A percentile compares a stretch with the other conserved stretches of the same genome.
Conservation (phyloP, 2,888 invertebrate species). For the Calliopum simillimum region DNA sequence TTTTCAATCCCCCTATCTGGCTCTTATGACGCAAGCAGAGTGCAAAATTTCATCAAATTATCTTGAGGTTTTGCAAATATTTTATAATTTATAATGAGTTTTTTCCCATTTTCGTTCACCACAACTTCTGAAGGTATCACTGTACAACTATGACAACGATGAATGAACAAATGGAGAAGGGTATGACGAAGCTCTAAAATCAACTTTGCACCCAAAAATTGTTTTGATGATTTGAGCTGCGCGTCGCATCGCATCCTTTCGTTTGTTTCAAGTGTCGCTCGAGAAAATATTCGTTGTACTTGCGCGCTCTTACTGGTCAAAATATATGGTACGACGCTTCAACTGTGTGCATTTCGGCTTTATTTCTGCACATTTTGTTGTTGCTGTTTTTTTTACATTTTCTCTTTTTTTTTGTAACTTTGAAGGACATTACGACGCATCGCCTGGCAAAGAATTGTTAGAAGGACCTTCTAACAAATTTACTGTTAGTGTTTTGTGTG, state of each 20-base stretch:
- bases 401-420: constrained; percentile 37
- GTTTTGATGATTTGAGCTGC: constrained; percentile 13
- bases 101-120: no score
- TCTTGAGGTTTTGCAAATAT: no score
- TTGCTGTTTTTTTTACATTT: constrained; percentile 22
- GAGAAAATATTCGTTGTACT: not conserved
- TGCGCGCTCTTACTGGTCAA: not conserved
- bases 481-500: constrained; percentile 50
- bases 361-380: constrained; percentile 44
- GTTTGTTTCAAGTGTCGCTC: constrained; percentile 7
- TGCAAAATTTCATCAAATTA: no score
- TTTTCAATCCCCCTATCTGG: no score
- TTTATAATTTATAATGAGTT: no score
- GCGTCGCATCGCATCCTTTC: not conserved
- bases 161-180: not conserved
- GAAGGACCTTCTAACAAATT: constrained; percentile 55
- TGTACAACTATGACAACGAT: not conserved
- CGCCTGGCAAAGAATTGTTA: constrained; percentile 30
- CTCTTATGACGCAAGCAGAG: no score
- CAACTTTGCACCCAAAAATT: constrained; percentile 39
- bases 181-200: constrained; percentile 23
- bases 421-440: constrained; percentile 34
- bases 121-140: not conserved
- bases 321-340: constrained; percentile 40
- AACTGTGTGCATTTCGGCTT: constrained; percentile 58